Evolutionary conservation across 1,140 invertebrate species (phyloP), one percentile per base, ranked within the genome.

Genomic region (Chlorops oryzae): DNA sequence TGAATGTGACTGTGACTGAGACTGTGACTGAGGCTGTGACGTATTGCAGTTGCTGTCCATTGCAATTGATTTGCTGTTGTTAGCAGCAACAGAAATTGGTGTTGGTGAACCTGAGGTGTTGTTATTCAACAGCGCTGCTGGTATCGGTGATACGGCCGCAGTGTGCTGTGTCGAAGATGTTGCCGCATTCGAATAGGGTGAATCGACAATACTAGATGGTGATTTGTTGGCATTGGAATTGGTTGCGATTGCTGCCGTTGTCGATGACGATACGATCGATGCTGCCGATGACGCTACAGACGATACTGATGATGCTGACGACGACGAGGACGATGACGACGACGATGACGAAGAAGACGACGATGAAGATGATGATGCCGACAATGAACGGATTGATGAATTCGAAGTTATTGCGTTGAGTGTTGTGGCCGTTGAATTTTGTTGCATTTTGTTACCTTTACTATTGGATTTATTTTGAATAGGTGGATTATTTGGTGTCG

Each of bases 171-270:
- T 35, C 12, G 28, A 49, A 7, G 47, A 21, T 13, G 37, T 21
- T 10, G 40, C 41, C n/a, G 48, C 39, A 18, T 27, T 43, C 13
- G 49, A 42, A 13, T 22, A 51, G 12, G 39, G 40, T 20, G 48
- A 50, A 3, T 23, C 40, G 12, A 32, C 49, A 22, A 51, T 28
- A 24, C 49, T 51, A 20, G 40, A 35, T 23, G 49, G 49, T 13
- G 47, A 50, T 50, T 54, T 69, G 34, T 69, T 69, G 55, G 65
- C 66, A 62, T 63, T 67, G 34, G 68, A 68, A 37, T 70, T 65
- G 57, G 67, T 59, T 52, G 65, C 64, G 3, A 67, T 55, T 50
- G 67, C 64, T 27, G 65, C 67, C 42, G 68, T 70, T 50, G 64
- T 65, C 13, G 55, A 53, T 25, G 67, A 64, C 27, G 63, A 70